Evolutionary conservation across 2,797 vertebrate species (phyloP).

Genomic region (Acipenser ruthenus): DNA sequence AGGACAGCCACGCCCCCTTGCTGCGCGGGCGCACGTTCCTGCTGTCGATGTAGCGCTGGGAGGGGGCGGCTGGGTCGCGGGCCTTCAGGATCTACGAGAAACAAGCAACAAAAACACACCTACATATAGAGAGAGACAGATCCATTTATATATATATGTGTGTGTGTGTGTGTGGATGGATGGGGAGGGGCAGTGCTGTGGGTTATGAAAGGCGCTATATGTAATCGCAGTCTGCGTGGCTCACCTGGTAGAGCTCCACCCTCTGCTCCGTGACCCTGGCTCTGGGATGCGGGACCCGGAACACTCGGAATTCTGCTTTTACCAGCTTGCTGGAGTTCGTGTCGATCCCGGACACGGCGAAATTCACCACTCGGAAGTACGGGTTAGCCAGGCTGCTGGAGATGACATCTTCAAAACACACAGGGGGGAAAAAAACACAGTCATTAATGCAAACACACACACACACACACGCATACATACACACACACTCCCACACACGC

Average conservation of each 20-base stretch:
- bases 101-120: too few species aligned
- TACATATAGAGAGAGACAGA: background rate
- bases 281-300: constrained; percentile 61
- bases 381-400: constrained; percentile 45
- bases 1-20: constrained; percentile 64
- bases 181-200: constrained; percentile 16
- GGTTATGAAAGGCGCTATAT: background rate
- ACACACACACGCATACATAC: too few species aligned
- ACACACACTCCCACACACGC: too few species aligned
- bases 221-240: background rate
- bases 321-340: constrained; percentile 63
- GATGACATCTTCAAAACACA: constrained; percentile 46
- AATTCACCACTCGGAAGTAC: constrained; percentile 59
- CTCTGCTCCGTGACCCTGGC: constrained; percentile 64
- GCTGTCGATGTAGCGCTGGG: constrained; percentile 68
- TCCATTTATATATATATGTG: too few species aligned
- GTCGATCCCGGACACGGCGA: constrained; percentile 62
- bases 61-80: constrained; percentile 54
- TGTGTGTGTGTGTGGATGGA: background rate
- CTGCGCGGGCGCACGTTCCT: constrained; percentile 58
- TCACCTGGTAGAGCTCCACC: constrained; percentile 70
- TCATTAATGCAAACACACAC: background rate
- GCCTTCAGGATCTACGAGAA: constrained; percentile 55
- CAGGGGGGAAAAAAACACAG: background rate
- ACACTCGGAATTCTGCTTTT: constrained; percentile 71